Conservation (phyloP, 2,113 vertebrate genomes). For the Amazona guildingii region DNA sequence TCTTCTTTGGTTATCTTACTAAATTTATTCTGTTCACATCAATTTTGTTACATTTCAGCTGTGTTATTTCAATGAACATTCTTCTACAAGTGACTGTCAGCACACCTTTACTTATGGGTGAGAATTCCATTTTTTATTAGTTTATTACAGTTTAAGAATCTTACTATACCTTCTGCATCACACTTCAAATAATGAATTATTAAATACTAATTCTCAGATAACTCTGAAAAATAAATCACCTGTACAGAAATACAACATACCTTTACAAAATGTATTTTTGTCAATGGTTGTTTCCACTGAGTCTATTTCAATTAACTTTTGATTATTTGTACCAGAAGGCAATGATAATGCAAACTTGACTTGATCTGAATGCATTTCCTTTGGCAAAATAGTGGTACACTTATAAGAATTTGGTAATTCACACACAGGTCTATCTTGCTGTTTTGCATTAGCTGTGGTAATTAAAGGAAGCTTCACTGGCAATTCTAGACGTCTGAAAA, state of each 20-base stretch:
- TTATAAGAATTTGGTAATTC: background rate
- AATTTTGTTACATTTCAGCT: background rate
- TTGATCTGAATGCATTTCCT: background rate
- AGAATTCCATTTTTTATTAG: background rate
- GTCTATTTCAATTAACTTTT: constrained; percentile 14
- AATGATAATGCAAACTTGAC: background rate
- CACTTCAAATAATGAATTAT: background rate
- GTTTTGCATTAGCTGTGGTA: constrained; percentile 18
- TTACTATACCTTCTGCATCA: background rate
- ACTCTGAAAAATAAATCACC: background rate
- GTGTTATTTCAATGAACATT: background rate
- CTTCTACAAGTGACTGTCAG: background rate
- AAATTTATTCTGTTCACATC: background rate
- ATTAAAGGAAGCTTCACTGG: constrained; percentile 36
- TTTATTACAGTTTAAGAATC: background rate
- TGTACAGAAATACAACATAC: constrained; percentile 39
- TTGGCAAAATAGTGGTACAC: background rate
- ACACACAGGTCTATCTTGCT: background rate
- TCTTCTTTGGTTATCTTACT: background rate
- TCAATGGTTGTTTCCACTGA: background rate
- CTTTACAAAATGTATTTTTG: constrained; percentile 39
- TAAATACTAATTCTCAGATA: background rate
- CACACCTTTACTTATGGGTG: background rate
- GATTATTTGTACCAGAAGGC: constrained; percentile 28
- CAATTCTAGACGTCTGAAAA: constrained; percentile 21